These are phyloP conservation scores for Otocyon megalotis DNA, from an alignment of 2,113 vertebrate species.

Conservation along the genomic window DNA sequence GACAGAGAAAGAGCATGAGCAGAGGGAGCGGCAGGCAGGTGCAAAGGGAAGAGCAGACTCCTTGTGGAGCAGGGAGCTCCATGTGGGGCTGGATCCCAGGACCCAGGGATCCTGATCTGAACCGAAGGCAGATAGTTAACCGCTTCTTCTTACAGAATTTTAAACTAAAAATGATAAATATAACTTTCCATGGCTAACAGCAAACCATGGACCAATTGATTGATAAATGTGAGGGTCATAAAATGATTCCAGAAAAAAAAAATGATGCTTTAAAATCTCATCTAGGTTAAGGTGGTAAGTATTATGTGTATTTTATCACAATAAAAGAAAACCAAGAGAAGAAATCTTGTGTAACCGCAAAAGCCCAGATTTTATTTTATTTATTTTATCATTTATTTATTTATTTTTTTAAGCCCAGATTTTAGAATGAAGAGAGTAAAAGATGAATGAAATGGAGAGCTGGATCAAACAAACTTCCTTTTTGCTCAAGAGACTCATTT, in stretches of 20 bases:
- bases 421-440: not conserved
- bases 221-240: not conserved
- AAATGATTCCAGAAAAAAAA: not conserved
- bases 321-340: not conserved
- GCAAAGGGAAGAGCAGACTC: too few species aligned
- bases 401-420: not conserved
- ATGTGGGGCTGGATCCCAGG: too few species aligned
- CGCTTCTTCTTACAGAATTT: not conserved
- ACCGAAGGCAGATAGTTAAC: too few species aligned
- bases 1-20: too few species aligned
- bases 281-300: not conserved
- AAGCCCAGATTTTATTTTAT: not conserved
- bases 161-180: not conserved
- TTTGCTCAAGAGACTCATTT: not conserved
- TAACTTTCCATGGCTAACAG: not conserved
- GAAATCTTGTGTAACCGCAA: not conserved
- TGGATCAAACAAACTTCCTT: not conserved
- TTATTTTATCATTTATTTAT: too few species aligned
- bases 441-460: not conserved
- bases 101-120: too few species aligned
- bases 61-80: too few species aligned
- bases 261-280: not conserved
- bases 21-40: too few species aligned
- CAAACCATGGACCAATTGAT: not conserved
- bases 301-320: not conserved